These are phyloP conservation scores for Candoia aspera DNA, from an alignment of 2,113 vertebrate species.

Conservation along the genomic window DNA sequence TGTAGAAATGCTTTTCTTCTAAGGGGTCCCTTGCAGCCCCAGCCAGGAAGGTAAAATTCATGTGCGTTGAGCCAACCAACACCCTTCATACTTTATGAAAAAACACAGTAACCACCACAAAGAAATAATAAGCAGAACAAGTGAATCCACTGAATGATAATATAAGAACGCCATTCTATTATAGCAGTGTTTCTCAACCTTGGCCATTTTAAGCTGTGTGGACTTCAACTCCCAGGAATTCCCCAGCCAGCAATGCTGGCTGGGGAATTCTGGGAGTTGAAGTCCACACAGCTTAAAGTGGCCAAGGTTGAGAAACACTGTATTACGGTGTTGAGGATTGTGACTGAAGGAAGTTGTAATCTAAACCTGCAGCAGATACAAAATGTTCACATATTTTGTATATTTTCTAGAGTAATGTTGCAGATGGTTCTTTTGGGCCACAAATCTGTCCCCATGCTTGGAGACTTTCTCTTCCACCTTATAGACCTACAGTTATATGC, in stretches of 20 bases:
- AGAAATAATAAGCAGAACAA: not conserved
- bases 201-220: too few relatives aligned
- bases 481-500: not conserved
- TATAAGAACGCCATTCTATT: not conserved
- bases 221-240: too few relatives aligned
- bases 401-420: not conserved
- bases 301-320: too few relatives aligned
- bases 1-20: not conserved
- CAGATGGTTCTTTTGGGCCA: not conserved
- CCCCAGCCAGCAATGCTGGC: too few relatives aligned
- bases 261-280: too few relatives aligned
- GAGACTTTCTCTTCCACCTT: not conserved
- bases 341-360: not conserved
- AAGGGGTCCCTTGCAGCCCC: not conserved
- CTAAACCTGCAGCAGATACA: not conserved
- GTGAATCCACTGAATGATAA: not conserved
- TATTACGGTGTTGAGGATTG: not conserved
- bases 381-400: conserved; percentile 4
- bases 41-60: not conserved
- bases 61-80: not conserved
- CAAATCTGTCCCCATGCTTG: not conserved
- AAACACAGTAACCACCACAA: not conserved
- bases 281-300: too few relatives aligned
- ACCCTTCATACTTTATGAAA: not conserved
- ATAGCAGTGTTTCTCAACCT: not conserved